Conservation (phyloP, 2,888 invertebrate genomes). For the Caenorhabditis sp. region DNA sequence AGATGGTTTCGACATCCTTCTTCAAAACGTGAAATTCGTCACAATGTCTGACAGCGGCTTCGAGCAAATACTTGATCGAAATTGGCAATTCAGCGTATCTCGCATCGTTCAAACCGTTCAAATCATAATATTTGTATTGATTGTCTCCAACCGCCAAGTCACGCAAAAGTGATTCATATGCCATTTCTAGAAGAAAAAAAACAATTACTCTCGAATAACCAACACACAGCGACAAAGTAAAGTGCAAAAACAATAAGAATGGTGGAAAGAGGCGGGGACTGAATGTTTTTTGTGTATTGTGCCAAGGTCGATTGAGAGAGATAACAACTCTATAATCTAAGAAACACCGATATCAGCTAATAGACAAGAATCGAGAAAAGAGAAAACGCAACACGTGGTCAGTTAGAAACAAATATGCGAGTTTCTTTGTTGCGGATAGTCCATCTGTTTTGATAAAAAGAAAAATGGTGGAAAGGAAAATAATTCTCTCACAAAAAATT, state of each 20-base stretch:
- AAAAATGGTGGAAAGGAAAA: too few species aligned
- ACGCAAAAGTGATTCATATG: constrained; percentile 45
- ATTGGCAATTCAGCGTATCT: constrained; percentile 89
- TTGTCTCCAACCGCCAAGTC: constrained; percentile 72
- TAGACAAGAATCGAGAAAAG: constrained; percentile 7
- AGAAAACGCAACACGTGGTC: not conserved
- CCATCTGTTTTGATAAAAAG: too few species aligned
- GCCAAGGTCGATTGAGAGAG: constrained; percentile 8
- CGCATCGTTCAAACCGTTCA: constrained; percentile 78
- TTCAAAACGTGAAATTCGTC: constrained; percentile 89
- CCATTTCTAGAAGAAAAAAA: constrained; percentile 24
- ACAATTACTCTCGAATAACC: not conserved
- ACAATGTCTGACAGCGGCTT: constrained; percentile 94
- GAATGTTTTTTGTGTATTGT: constrained; percentile 13
- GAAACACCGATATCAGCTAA: constrained; percentile 4
- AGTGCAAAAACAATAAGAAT: constrained; percentile 1
- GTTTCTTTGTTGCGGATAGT: not conserved
- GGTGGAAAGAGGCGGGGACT: constrained; percentile 24
- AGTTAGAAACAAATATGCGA: constrained; percentile 15
- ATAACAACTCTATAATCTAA: not conserved
- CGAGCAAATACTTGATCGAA: constrained; percentile 88
- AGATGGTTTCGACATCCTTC: constrained; percentile 85
- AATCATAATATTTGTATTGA: constrained; percentile 82
- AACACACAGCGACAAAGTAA: not conserved
- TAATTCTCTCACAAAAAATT: too few species aligned